Percentiles rank a stretch among this genome's conserved stretches.
phyloP scores from a whole-genome alignment of 2,888 invertebrate genomes.

The Chirona hameri region DNA sequence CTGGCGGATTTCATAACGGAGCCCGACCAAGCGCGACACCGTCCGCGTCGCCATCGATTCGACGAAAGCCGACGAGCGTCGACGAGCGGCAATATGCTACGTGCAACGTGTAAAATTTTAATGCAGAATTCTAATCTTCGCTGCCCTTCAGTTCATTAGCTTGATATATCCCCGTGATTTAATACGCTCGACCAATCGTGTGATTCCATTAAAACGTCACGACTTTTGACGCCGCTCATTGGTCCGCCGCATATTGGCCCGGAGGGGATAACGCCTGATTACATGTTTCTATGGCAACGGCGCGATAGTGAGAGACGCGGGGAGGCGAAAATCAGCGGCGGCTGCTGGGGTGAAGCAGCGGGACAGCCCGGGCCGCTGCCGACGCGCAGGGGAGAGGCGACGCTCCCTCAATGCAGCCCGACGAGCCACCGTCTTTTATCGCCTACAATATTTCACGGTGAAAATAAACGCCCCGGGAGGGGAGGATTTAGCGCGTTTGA shows the following conservation, averaged over 20 bases:
- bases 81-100: neutral
- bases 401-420: neutral
- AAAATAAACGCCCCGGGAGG: conserved; percentile 13
- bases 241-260: conserved; percentile 26
- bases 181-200: conserved; percentile 22
- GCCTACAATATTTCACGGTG: conserved; percentile 4
- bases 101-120: conserved; percentile 12
- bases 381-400: neutral
- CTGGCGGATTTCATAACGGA: neutral
- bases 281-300: conserved; percentile 26
- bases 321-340: conserved; percentile 24
- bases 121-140: conserved; percentile 6
- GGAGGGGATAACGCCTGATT: conserved; percentile 27
- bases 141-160: conserved; percentile 11
- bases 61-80: neutral
- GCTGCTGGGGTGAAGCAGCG: neutral
- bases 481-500: conserved; percentile 1
- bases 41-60: neutral
- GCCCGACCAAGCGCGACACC: neutral
- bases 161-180: conserved; percentile 26
- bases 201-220: conserved; percentile 27
- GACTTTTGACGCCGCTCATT: conserved; percentile 27
- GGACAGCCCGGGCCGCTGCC: neutral
- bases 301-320: conserved; percentile 7
- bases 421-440: neutral